A percentile compares a stretch with the other conserved stretches of the same genome.
Evolutionary conservation across 2,797 vertebrate genomes (phyloP).

Genomic region (Chrosomus eos): DNA sequence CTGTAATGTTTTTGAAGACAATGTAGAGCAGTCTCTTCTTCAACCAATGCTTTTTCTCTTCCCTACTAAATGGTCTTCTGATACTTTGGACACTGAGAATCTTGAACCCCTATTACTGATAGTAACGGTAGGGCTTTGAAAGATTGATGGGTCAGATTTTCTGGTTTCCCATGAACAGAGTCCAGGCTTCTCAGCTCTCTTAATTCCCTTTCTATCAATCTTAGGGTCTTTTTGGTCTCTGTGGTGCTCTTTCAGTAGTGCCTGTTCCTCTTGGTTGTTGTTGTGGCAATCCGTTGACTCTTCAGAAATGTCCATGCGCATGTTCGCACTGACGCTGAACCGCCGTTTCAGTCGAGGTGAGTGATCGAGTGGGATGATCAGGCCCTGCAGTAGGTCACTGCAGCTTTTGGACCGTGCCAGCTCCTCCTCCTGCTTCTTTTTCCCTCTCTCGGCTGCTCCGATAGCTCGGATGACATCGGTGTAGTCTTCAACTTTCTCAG

Average conservation of each 20-base stretch:
- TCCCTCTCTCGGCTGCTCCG: slow-evolving; percentile 71
- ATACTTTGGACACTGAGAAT: slow-evolving; percentile 74
- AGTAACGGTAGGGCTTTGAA: slow-evolving; percentile 73
- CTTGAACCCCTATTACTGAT: slow-evolving; percentile 67
- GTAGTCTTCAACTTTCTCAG: slow-evolving; percentile 90
- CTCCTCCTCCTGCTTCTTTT: slow-evolving; percentile 53
- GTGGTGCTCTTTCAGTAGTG: slow-evolving; percentile 72
- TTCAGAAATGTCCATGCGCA: slow-evolving; percentile 70
- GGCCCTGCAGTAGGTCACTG: slow-evolving; percentile 68
- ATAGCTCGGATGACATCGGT: slow-evolving; percentile 93
- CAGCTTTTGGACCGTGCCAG: slow-evolving; percentile 76
- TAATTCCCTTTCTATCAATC: background rate
- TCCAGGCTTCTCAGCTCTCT: background rate
- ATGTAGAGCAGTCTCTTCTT: slow-evolving; percentile 12
- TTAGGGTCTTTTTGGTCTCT: slow-evolving; percentile 68
- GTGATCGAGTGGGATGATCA: slow-evolving; percentile 76
- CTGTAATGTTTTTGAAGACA: background rate
- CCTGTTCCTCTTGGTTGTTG: slow-evolving; percentile 73
- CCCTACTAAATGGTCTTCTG: slow-evolving; percentile 53
- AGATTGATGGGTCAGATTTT: slow-evolving; percentile 45
- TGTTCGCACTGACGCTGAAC: slow-evolving; percentile 76
- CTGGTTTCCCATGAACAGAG: slow-evolving; percentile 4
- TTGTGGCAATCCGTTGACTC: slow-evolving; percentile 60
- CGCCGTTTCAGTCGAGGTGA: slow-evolving; percentile 72
- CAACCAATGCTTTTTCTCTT: slow-evolving; percentile 53